Evolutionary conservation across 2,888 invertebrate species (phyloP).

Genomic region (Metacarcinus magister): DNA sequence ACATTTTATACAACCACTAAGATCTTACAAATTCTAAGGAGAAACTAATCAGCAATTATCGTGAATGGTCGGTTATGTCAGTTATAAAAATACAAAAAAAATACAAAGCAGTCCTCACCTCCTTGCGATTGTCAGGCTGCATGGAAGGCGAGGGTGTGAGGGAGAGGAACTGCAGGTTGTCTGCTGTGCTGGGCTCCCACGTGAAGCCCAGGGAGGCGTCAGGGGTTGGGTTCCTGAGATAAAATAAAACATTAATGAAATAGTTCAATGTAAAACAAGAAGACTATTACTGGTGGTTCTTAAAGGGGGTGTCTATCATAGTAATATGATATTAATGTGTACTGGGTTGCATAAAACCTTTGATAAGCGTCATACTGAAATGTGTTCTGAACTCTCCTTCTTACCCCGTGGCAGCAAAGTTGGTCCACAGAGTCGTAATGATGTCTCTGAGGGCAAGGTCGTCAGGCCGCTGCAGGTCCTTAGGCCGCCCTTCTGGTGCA

Average conservation of each 20-base stretch:
- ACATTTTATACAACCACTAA: no score
- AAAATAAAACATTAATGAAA: neutral
- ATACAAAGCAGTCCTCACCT: neutral
- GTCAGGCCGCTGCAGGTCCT: slow-evolving; percentile 13
- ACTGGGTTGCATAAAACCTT: no score
- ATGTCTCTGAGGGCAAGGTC: slow-evolving; percentile 39
- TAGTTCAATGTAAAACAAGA: neutral
- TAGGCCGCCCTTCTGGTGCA: neutral
- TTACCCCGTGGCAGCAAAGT: neutral
- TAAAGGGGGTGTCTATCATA: no score
- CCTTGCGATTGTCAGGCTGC: slow-evolving; percentile 53
- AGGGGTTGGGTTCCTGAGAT: slow-evolving; percentile 70
- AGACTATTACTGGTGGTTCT: neutral
- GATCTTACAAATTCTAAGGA: no score
- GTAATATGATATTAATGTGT: no score
- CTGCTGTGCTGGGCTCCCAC: slow-evolving; percentile 59
- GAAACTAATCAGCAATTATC: no score
- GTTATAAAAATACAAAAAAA: neutral
- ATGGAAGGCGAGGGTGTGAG: slow-evolving; percentile 62
- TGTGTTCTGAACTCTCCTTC: neutral
- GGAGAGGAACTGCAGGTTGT: slow-evolving; percentile 59
- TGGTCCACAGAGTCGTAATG: neutral
- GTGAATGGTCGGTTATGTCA: no score
- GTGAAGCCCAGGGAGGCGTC: slow-evolving; percentile 70
- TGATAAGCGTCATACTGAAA: no score